Conservation (phyloP, 2,888 invertebrate genomes). For the Chymomyza caudatula region DNA sequence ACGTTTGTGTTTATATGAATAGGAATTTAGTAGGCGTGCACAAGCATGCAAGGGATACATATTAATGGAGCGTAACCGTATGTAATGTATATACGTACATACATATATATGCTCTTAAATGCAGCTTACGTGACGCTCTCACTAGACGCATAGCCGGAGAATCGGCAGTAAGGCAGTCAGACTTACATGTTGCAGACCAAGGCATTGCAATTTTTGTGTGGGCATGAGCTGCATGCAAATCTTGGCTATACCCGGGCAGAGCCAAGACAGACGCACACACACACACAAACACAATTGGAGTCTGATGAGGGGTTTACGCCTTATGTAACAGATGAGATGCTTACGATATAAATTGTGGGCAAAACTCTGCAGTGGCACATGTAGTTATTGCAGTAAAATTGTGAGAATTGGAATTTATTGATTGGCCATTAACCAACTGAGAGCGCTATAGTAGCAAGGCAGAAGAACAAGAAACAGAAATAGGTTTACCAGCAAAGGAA, state of each 20-base stretch:
- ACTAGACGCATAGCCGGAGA: constrained; percentile 5
- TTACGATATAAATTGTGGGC: constrained; percentile 67
- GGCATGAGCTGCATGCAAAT: constrained; percentile 67
- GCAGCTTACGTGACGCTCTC: constrained; percentile 69
- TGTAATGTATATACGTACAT: constrained; percentile 58
- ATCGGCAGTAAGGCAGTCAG: constrained; percentile 9
- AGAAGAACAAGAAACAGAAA: constrained; percentile 17
- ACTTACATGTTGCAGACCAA: constrained; percentile 25
- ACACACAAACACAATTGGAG: constrained; percentile 2
- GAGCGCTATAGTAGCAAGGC: constrained; percentile 23
- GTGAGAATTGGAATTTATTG: constrained; percentile 74
- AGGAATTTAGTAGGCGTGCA: constrained; percentile 56
- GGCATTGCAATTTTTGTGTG: constrained; percentile 59
- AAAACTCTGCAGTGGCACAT: constrained; percentile 63
- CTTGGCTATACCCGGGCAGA: constrained; percentile 48
- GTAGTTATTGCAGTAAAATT: constrained; percentile 72
- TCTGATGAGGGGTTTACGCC: constrained; percentile 20
- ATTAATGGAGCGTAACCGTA: constrained; percentile 73
- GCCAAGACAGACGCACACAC: constrained; percentile 12
- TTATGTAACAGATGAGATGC: constrained; percentile 70
- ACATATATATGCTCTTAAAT: constrained; percentile 64
- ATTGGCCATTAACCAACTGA: constrained; percentile 75
- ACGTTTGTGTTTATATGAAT: constrained; percentile 7
- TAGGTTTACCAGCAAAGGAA: constrained; percentile 25
- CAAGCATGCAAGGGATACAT: constrained; percentile 68